Percentiles rank a stretch among this genome's conserved stretches.
phyloP scores from a whole-genome alignment of 2,888 invertebrate genomes.

The Megaustenia siamemsis region DNA sequence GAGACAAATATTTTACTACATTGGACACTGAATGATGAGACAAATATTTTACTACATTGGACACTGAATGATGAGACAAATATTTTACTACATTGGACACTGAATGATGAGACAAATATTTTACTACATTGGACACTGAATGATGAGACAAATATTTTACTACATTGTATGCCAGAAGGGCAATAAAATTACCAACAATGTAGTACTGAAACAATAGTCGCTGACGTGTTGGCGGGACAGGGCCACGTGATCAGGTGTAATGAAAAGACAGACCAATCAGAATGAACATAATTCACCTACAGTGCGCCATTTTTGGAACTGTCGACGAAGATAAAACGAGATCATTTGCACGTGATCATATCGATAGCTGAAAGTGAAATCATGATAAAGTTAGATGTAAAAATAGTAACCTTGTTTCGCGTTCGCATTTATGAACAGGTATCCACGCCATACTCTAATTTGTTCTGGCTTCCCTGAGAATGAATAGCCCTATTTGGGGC shows the following conservation, averaged over 20 bases:
- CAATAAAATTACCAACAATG: conserved; percentile 8
- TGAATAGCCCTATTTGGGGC: conserved; percentile 30
- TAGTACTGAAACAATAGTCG: conserved; percentile 8
- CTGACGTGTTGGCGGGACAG: background rate
- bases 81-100: no score
- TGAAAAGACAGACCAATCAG: conserved; percentile 36
- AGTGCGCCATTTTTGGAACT: conserved; percentile 19
- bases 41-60: no score
- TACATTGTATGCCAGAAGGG: background rate
- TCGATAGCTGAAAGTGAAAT: background rate
- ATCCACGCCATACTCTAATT: conserved; percentile 42
- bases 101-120: no score
- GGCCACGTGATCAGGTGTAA: conserved; percentile 36
- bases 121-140: no score
- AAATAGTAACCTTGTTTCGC: background rate
- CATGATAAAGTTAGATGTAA: background rate
- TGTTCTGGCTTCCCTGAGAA: conserved; percentile 16
- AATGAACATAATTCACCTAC: conserved; percentile 5
- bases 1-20: no score
- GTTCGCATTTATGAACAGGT: background rate
- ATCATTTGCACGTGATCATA: conserved; percentile 41
- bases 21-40: no score
- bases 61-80: no score
- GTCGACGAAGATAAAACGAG: conserved; percentile 8
- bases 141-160: background rate